Evolutionary conservation across 2,888 invertebrate species (phyloP).

Genomic region (Galerucella calmariensis): DNA sequence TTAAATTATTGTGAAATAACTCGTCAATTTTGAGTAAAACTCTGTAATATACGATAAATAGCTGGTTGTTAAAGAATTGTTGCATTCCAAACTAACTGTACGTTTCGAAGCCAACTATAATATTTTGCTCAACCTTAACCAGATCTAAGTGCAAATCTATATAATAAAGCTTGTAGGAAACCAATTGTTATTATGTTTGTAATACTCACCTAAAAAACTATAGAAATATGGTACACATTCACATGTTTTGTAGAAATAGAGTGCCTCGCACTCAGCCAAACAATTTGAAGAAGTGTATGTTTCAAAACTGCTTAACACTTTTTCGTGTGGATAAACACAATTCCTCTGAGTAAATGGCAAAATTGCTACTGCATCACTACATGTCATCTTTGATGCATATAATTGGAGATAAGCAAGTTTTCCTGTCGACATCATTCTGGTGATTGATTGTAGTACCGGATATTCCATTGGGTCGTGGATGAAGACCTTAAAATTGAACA

Average conservation of each 20-base stretch:
- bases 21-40: too few species aligned
- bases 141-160: too few species aligned
- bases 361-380: slow-evolving; percentile 49
- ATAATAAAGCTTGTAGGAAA: too few species aligned
- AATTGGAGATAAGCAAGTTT: slow-evolving; percentile 49
- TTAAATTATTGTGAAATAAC: too few species aligned
- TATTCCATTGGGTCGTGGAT: slow-evolving; percentile 55
- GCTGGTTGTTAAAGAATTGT: too few species aligned
- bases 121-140: too few species aligned
- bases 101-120: too few species aligned
- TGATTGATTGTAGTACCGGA: slow-evolving; percentile 49
- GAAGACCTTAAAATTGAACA: slow-evolving; percentile 49
- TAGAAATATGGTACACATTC: slow-evolving; percentile 59
- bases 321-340: slow-evolving; percentile 52
- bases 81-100: too few species aligned
- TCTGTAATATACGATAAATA: too few species aligned
- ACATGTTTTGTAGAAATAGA: slow-evolving; percentile 49
- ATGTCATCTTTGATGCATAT: slow-evolving; percentile 49
- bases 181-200: too few species aligned
- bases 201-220: slow-evolving; percentile 46
- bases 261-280: slow-evolving; percentile 53
- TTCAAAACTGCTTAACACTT: slow-evolving; percentile 50
- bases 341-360: slow-evolving; percentile 53
- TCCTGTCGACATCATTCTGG: slow-evolving; percentile 48
- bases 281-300: slow-evolving; percentile 59